These are phyloP conservation scores for Gerosis bhagava DNA, from an alignment of 2,888 invertebrate genomes.

Conservation along the genomic window DNA sequence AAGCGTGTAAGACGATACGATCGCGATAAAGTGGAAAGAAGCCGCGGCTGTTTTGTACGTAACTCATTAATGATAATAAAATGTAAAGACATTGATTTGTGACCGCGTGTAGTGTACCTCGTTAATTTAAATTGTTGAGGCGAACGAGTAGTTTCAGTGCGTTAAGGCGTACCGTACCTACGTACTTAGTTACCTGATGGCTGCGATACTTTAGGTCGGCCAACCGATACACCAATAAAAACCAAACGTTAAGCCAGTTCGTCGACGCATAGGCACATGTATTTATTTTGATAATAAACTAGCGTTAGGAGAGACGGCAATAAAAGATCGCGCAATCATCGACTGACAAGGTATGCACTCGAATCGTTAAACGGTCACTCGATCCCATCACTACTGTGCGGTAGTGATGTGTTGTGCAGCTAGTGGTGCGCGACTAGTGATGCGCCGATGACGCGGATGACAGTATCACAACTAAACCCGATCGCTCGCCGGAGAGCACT, in stretches of 20 bases:
- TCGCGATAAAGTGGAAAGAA: conserved; percentile 14
- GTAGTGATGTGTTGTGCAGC: conserved; percentile 32
- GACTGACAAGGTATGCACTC: conserved; percentile 50
- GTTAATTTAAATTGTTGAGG: conserved; percentile 25
- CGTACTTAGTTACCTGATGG: too few species aligned
- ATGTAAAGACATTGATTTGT: conserved; percentile 26
- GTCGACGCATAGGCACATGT: conserved; percentile 34
- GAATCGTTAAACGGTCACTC: conserved; percentile 42
- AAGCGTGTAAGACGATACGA: conserved; percentile 16
- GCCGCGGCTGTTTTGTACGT: conserved; percentile 9
- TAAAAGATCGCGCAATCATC: conserved; percentile 57
- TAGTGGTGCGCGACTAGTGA: conserved; percentile 32
- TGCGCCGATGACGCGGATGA: conserved; percentile 46
- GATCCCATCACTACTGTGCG: conserved; percentile 42
- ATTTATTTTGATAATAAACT: conserved; percentile 36
- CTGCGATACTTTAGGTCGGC: conserved; percentile 24
- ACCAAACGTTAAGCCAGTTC: conserved; percentile 20
- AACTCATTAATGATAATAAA: conserved; percentile 24
- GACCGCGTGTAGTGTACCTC: conserved; percentile 18
- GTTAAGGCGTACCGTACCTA: too few species aligned
- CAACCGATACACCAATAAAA: conserved; percentile 28
- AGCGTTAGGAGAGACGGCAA: conserved; percentile 39
- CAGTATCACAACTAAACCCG: conserved; percentile 65
- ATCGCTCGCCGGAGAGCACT: conserved; percentile 66
- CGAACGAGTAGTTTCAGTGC: conserved; percentile 22